These are phyloP conservation scores for Drosophila insularis DNA, from an alignment of 1,140 invertebrate genomes.

Conservation along the genomic window DNA sequence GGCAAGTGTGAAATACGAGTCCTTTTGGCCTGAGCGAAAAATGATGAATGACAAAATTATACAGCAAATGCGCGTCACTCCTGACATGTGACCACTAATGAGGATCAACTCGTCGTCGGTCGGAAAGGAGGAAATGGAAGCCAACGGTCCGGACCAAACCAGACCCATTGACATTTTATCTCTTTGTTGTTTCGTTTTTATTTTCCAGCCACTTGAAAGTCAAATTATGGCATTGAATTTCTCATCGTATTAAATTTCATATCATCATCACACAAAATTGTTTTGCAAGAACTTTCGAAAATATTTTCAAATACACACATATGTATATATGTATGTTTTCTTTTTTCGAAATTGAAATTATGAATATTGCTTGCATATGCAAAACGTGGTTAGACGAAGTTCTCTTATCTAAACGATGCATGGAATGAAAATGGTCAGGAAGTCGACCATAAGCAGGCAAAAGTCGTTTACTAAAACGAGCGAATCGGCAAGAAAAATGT, in stretches of 20 bases:
- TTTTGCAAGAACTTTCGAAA: constrained; percentile 1
- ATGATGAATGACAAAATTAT: constrained; percentile 81
- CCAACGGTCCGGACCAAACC: too few relatives aligned
- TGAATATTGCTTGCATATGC: constrained; percentile 10
- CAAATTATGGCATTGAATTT: constrained; percentile 74
- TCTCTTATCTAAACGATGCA: constrained; percentile 62
- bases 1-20: constrained; percentile 68
- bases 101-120: constrained; percentile 66
- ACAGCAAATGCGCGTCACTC: constrained; percentile 71
- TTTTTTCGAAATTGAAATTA: constrained; percentile 25
- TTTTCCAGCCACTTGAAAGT: constrained; percentile 65
- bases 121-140: constrained; percentile 16
- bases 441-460: constrained; percentile 55
- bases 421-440: constrained; percentile 53
- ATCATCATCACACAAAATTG: neutral
- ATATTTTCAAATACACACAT: neutral
- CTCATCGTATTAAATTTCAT: constrained; percentile 57
- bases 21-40: constrained; percentile 75
- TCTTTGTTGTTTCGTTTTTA: constrained; percentile 26
- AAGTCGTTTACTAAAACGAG: constrained; percentile 50
- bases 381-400: neutral
- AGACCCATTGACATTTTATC: constrained; percentile 14
- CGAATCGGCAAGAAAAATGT: constrained; percentile 19
- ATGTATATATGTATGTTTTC: too few relatives aligned
- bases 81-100: constrained; percentile 80